Percentiles rank a stretch among this genome's conserved stretches.
These are phyloP conservation scores for Pogonus chalceus DNA, from an alignment of 1,140 invertebrate species.

Conservation along the genomic window DNA sequence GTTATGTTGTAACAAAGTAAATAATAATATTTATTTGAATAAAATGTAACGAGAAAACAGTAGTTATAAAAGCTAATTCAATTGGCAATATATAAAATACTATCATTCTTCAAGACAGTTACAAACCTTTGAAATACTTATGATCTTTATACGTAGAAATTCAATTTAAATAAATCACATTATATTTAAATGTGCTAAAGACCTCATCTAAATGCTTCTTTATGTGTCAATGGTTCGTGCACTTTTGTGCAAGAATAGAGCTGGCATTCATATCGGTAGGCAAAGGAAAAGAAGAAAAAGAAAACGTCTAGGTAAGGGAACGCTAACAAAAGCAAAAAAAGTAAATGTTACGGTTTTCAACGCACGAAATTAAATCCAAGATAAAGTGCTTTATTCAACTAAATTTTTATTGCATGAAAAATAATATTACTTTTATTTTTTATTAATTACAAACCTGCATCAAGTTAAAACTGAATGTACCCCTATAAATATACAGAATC, in stretches of 20 bases:
- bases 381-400: no score
- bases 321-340: neutral
- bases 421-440: no score
- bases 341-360: neutral
- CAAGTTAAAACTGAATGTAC: no score
- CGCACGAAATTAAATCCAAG: neutral
- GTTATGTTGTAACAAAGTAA: no score
- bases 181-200: neutral
- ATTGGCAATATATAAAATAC: neutral
- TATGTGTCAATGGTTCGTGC: neutral
- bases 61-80: neutral
- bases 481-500: no score
- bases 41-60: no score
- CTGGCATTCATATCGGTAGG: neutral
- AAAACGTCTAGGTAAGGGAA: neutral
- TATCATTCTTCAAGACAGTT: neutral
- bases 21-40: no score
- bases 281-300: no score
- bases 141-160: neutral
- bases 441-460: no score
- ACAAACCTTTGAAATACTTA: neutral
- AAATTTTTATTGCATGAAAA: no score
- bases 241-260: neutral
- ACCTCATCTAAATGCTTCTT: neutral
- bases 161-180: conserved; percentile 5